These are phyloP conservation scores for Molorchus minor DNA, from an alignment of 2,888 invertebrate species.

Conservation along the genomic window DNA sequence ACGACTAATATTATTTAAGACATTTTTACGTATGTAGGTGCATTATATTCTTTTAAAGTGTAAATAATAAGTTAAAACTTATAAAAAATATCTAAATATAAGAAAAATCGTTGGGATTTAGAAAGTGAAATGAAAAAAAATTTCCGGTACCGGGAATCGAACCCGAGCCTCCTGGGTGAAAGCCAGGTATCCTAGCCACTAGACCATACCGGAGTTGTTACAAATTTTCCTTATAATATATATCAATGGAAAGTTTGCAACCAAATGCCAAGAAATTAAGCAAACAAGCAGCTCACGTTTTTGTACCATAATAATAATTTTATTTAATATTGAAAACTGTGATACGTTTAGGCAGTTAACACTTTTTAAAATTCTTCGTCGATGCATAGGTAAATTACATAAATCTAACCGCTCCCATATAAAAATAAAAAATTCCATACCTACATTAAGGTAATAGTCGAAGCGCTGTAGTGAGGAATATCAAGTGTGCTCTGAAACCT, in stretches of 20 bases:
- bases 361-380: conserved; percentile 10
- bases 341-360: neutral
- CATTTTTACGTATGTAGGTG: no score
- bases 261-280: no score
- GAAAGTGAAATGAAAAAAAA: no score
- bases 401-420: conserved; percentile 15
- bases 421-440: conserved; percentile 10
- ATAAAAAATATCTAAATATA: no score
- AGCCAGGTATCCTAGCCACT: conserved; percentile 71
- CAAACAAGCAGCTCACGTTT: neutral
- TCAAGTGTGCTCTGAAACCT: conserved; percentile 12
- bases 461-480: conserved; percentile 14
- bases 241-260: no score
- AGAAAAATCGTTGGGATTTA: no score
- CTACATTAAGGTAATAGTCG: conserved; percentile 8
- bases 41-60: no score
- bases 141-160: conserved; percentile 70
- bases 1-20: no score
- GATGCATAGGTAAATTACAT: conserved; percentile 12
- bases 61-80: no score
- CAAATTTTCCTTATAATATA: no score
- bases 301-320: conserved; percentile 1
- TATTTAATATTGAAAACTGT: conserved; percentile 5
- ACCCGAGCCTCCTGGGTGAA: conserved; percentile 72
- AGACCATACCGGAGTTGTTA: conserved; percentile 68